Base-by-base conservation (phyloP, 2,888 invertebrate species). In the Cerceris rybyensis region DNA sequence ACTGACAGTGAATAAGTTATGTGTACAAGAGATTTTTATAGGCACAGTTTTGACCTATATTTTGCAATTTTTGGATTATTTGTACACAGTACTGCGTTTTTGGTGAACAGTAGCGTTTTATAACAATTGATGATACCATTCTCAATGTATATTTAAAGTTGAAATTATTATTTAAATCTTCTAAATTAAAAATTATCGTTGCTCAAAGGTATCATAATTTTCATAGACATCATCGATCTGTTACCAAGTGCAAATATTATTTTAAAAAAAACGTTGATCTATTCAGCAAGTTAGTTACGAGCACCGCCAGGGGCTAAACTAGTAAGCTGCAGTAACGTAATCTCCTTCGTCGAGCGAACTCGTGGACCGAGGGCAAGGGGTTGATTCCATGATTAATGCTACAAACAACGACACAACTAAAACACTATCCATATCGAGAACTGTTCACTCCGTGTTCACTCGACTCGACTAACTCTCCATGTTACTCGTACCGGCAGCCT, bases 341-440 rank as follows among this genome's bases (percentile, higher is more conserved):
- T 85, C 85, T 86, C 74, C 81, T 83, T 76, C 79, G 71, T 61
- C 72, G 74, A 69, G 75, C 75, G 68, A 81, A 77, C 76, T 79
- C 63, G 61, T 42, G 57, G 69, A 63, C 57, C 65, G 67, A 63
- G 78, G 70, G 80, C 75, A 77, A 81, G 81, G 82, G 79, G 79
- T 28, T 80, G 86, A 87, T 85, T 88, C 83, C 83, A 88, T 88
- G 88, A 88, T 88, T 88, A 88, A 88, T 88, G 88, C 76, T 76
- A 78, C 79, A 84, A 88, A 88, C 88, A 87, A 83, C 83, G 74
- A 78, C 70, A 70, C 74, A 68, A 84, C 83, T 80, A 80, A 84
- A 83, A 73, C 77, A 77, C 77, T 77, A 64, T 70, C 66, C 52
- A 46, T 50, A 52, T n/a, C 43, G 46, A 49, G 71, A 64, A 49